Conservation (phyloP, 2,888 invertebrate species). For the Thera obeliscata region DNA sequence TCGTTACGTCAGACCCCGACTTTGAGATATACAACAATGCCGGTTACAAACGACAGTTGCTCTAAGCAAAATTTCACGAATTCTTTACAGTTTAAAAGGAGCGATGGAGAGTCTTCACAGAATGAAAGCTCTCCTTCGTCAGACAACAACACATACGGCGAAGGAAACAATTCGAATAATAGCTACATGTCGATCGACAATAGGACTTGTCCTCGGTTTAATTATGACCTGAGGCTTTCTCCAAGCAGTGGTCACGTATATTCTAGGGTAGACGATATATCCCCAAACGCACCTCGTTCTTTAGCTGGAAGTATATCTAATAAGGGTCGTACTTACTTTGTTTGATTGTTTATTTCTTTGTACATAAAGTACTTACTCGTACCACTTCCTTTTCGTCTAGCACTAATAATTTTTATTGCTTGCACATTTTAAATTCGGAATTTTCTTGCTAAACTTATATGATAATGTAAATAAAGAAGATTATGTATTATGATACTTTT, state of each 20-base stretch:
- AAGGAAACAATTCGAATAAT: constrained; percentile 87
- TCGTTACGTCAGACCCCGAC: constrained; percentile 76
- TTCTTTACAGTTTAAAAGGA: constrained; percentile 77
- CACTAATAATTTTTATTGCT: constrained; percentile 50
- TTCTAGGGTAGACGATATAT: constrained; percentile 81
- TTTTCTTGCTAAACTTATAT: constrained; percentile 45
- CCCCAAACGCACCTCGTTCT: constrained; percentile 73
- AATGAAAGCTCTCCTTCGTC: constrained; percentile 85
- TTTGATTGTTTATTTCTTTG: constrained; percentile 57
- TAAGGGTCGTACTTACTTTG: constrained; percentile 80
- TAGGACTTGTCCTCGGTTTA: constrained; percentile 81
- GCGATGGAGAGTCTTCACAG: constrained; percentile 81
- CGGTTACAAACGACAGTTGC: constrained; percentile 79
- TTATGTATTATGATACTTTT: constrained; percentile 50
- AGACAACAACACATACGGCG: constrained; percentile 85
- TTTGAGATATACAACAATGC: constrained; percentile 85
- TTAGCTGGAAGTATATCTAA: constrained; percentile 64
- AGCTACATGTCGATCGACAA: constrained; percentile 88
- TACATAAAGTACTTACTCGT: not conserved
- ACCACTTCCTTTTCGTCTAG: constrained; percentile 40
- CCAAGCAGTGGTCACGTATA: constrained; percentile 82
- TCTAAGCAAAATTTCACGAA: constrained; percentile 83
- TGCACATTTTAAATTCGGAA: constrained; percentile 46
- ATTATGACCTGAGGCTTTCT: constrained; percentile 82
- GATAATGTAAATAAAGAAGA: constrained; percentile 55